Evolutionary conservation across 2,888 invertebrate genomes (phyloP).

Genomic region (Amiota communis): DNA sequence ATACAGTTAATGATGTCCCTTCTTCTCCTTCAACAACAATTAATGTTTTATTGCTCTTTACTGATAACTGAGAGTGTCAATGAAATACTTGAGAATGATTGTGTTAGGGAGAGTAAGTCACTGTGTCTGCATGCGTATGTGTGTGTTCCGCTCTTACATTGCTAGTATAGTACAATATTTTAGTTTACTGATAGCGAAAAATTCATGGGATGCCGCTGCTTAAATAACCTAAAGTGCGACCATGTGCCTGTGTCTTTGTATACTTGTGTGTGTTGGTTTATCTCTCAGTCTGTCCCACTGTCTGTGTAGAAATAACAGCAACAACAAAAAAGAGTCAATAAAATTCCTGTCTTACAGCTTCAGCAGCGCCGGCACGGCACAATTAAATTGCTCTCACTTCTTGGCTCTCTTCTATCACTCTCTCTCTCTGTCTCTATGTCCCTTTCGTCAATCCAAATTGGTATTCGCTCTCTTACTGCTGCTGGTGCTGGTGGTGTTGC

Average conservation of each 20-base stretch:
- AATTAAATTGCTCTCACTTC: background rate
- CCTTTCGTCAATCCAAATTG: background rate
- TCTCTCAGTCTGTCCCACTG: background rate
- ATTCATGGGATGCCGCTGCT: constrained; percentile 56
- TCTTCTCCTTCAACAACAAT: no score
- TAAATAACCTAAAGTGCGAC: no score
- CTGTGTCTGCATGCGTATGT: no score
- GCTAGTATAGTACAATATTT: no score
- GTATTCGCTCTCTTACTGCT: background rate
- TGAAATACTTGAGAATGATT: no score
- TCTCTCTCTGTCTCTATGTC: background rate
- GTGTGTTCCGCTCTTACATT: no score
- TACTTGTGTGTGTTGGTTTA: background rate
- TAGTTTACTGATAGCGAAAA: constrained; percentile 56
- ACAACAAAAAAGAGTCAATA: background rate
- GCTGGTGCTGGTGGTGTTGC: no score
- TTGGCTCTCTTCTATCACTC: background rate
- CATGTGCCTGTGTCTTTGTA: no score
- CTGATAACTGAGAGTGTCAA: no score
- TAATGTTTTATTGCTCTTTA: no score
- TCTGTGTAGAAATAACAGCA: background rate
- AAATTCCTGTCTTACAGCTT: constrained; percentile 20
- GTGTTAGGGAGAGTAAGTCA: no score
- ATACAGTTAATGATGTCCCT: no score
- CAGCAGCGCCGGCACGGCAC: constrained; percentile 6